Evolutionary conservation across 2,113 vertebrate genomes (phyloP), one percentile per base, ranked within the genome.

Genomic region (Hyla sarda): DNA sequence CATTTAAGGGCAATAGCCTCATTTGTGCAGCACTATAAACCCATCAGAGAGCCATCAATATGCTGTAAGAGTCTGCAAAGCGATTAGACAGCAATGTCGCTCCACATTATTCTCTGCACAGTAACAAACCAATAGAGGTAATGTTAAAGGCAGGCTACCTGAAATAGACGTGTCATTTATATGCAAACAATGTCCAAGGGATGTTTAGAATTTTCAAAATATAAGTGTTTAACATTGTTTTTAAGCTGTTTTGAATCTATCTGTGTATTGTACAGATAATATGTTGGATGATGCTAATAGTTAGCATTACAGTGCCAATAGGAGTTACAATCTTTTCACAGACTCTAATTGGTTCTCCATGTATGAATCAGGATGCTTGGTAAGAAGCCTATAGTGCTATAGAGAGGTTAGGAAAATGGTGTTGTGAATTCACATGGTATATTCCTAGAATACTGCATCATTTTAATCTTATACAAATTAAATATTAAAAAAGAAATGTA

Each of bases 1-100:
- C 32, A 37, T 62, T 28, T 25, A 62, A 62, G n/a, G 23, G n/a
- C 56, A 80, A 58, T 80, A 28, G 41, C 34, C 34, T 80, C n/a
- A 80, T 45, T 80, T 34, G 4, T 16, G 37, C 28, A 21, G 32
- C n/a, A 23, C 8, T 75, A 62, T 17, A 74, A 67, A 41, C 16
- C 54, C 71, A 75, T 84, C 48, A 84, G 58, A 16, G 17, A 77
- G 17, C 37, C 37, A 60, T 85, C 65, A 77, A 77, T 65, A 17
- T 73, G 19, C 37, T 23, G 25, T 78, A 78, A 54, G 37, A 32
- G 25, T 28, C 47, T 67, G 76, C 56, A 37, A 19, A 56, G 60
- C 25, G 45, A 65, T 14, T 11, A 17, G 34, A 19, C 50, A 34
- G 58, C 21, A 67, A 34, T 50, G 17, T 34, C 62, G 56, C 5